Conservation (phyloP, 1,140 invertebrate genomes). For the Lordiphosa stackelbergi region DNA sequence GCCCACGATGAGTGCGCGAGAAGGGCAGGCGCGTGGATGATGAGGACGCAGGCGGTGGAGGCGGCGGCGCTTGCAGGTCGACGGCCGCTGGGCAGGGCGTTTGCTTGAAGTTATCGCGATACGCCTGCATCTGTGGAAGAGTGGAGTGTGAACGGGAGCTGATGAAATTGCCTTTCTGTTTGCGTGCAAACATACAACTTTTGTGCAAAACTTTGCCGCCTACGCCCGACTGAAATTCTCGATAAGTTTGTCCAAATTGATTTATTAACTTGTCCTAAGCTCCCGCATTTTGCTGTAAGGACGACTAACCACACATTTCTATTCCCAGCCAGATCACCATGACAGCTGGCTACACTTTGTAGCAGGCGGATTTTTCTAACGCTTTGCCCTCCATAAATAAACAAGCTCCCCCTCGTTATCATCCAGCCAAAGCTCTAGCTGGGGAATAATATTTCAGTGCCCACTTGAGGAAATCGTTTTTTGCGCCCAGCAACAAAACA, state of each 20-base stretch:
- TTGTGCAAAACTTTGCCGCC: conserved; percentile 57
- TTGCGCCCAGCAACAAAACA: conserved; percentile 26
- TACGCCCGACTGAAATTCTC: conserved; percentile 59
- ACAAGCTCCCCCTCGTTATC: conserved; percentile 43
- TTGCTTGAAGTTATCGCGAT: conserved; percentile 76
- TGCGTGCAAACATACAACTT: conserved; percentile 45
- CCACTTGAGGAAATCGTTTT: conserved; percentile 55
- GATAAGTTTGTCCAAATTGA: conserved; percentile 71
- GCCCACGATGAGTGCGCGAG: conserved; percentile 56
- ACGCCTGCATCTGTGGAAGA: conserved; percentile 65
- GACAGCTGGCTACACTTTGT: conserved; percentile 36
- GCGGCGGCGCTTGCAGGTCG: conserved; percentile 42
- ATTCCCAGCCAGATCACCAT: conserved; percentile 44
- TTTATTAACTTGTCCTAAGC: conserved; percentile 63
- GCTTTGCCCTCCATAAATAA: conserved; percentile 55
- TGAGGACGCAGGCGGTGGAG: conserved; percentile 14
- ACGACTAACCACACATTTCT: conserved; percentile 4
- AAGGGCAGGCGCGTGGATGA: conserved; percentile 54
- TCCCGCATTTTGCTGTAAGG: conserved; percentile 2
- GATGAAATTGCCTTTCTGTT: conserved; percentile 56
- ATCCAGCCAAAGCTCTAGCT: conserved; percentile 17
- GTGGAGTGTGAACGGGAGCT: conserved; percentile 1
- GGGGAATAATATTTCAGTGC: conserved; percentile 54
- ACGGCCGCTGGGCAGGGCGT: conserved; percentile 72
- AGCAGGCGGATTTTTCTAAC: conserved; percentile 5